A percentile compares a stretch with the other conserved stretches of the same genome.
These are phyloP conservation scores for Medauroidea extradentata DNA, from an alignment of 1,140 invertebrate genomes.

Conservation along the genomic window DNA sequence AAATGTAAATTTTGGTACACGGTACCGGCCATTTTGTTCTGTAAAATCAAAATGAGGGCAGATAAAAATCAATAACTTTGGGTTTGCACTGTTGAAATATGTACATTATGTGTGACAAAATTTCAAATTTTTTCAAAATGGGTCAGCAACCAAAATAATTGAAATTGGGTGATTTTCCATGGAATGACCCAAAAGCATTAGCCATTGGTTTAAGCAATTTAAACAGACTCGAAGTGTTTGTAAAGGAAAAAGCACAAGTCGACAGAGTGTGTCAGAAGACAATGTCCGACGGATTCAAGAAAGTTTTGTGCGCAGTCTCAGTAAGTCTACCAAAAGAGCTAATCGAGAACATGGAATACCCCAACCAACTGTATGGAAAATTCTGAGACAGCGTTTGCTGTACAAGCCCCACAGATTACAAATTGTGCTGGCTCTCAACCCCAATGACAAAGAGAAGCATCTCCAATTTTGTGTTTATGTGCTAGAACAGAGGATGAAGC, in stretches of 20 bases:
- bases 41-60: too few species aligned
- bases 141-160: too few species aligned
- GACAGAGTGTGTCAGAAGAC: not conserved
- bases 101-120: too few species aligned
- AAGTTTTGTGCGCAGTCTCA: conserved; percentile 10
- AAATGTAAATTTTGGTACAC: not conserved
- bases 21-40: too few species aligned
- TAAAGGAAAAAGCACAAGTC: conserved; percentile 2
- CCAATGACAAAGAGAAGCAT: conserved; percentile 13
- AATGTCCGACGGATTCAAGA: conserved; percentile 11
- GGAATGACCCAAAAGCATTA: too few species aligned
- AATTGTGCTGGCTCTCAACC: conserved; percentile 8
- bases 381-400: conserved; percentile 12
- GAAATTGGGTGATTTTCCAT: too few species aligned
- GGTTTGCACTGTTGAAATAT: too few species aligned
- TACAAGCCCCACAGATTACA: not conserved
- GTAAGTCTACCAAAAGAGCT: conserved; percentile 10
- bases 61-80: too few species aligned
- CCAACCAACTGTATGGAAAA: conserved; percentile 15
- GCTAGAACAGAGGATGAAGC: conserved; percentile 12
- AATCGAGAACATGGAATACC: conserved; percentile 12
- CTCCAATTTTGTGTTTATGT: conserved; percentile 11
- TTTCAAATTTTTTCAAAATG: too few species aligned
- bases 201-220: conserved; percentile 12
- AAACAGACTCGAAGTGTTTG: conserved; percentile 8